These are phyloP conservation scores for Genyomyrus donnyi DNA, from an alignment of 2,113 vertebrate species.

Conservation along the genomic window DNA sequence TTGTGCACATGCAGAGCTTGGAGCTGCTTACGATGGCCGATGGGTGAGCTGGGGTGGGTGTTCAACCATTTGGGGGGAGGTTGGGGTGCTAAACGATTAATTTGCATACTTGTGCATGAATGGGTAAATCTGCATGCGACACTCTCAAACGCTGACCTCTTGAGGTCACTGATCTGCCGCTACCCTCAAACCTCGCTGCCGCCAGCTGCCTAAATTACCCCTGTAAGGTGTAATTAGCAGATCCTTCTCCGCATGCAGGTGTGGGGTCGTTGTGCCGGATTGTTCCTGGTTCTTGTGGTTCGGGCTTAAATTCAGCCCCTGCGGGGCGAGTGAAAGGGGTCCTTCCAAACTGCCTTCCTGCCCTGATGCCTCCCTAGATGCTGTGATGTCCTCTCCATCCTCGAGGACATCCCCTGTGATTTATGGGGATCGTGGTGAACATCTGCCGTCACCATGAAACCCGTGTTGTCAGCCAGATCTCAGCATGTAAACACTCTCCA, in stretches of 20 bases:
- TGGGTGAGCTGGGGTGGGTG: background rate
- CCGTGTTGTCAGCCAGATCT: background rate
- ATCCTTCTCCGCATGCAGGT: background rate
- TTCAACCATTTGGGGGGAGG: background rate
- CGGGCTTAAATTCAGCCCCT: background rate
- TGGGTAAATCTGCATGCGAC: background rate
- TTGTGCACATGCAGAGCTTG: background rate
- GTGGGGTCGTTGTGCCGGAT: background rate
- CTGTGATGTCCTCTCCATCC: background rate
- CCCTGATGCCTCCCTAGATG: background rate
- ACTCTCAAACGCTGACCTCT: background rate
- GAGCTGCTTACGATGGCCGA: background rate
- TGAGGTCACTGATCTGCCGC: background rate
- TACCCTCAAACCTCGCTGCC: background rate
- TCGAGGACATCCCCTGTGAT: background rate
- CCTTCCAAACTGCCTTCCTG: background rate
- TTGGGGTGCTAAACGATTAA: background rate
- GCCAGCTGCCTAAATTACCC: background rate
- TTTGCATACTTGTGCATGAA: slow-evolving; percentile 2
- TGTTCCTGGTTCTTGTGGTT: background rate
- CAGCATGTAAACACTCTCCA: background rate
- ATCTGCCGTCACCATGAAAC: background rate
- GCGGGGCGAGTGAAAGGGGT: background rate
- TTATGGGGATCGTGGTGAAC: background rate
- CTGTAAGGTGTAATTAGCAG: background rate